Conservation (phyloP, 1,140 invertebrate genomes). For the Ptiloglossa arizonensis region DNA sequence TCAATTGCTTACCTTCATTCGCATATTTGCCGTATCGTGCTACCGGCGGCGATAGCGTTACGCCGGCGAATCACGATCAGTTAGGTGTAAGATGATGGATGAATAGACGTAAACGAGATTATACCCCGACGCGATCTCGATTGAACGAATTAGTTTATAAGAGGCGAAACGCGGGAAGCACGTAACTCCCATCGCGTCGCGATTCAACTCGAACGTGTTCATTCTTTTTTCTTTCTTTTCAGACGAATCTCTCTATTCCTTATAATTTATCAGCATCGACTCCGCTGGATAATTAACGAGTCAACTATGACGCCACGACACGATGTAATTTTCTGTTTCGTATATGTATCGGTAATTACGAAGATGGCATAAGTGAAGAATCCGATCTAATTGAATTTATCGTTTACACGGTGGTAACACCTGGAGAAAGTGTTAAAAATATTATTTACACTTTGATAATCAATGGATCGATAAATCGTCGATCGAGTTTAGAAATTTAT, state of each 20-base stretch:
- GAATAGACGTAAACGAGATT: conserved; percentile 56
- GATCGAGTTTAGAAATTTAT: too few relatives aligned
- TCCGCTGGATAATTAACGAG: background rate
- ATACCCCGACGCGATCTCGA: conserved; percentile 57
- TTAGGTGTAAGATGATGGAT: conserved; percentile 61
- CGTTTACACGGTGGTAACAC: too few relatives aligned
- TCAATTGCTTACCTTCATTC: conserved; percentile 66
- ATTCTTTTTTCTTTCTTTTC: too few relatives aligned
- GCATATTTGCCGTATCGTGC: conserved; percentile 60
- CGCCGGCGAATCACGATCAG: conserved; percentile 51
- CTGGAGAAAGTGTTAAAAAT: too few relatives aligned
- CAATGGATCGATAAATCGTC: too few relatives aligned
- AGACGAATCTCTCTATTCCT: background rate
- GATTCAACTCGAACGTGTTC: conserved; percentile 18
- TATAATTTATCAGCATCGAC: background rate
- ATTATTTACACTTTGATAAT: too few relatives aligned
- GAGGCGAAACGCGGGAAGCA: conserved; percentile 33
- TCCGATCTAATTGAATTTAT: too few relatives aligned
- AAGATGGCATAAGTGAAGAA: too few relatives aligned
- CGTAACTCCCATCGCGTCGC: conserved; percentile 6
- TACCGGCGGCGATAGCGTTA: conserved; percentile 44
- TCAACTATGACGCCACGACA: background rate
- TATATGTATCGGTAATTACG: too few relatives aligned
- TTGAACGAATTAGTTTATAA: conserved; percentile 45
- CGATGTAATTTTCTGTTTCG: too few relatives aligned